A percentile compares a stretch with the other conserved stretches of the same genome.
phyloP scores from a whole-genome alignment of 2,888 invertebrate genomes.

The Trissoscelio sp. region DNA sequence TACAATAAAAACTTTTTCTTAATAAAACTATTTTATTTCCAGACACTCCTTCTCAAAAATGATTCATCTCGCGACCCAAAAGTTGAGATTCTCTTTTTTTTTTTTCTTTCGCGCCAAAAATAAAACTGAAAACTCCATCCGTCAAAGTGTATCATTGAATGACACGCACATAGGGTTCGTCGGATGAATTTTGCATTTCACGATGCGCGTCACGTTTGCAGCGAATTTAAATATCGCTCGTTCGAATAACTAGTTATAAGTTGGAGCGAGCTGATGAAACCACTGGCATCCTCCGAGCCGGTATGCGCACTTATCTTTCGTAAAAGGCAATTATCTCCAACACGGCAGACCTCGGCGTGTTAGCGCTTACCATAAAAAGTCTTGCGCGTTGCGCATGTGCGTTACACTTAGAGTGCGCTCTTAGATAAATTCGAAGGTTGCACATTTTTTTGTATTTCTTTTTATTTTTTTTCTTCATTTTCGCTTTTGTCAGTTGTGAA shows the following conservation, averaged over 20 bases:
- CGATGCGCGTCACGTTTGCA: slow-evolving; percentile 43
- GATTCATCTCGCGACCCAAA: background rate
- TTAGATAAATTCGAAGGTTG: slow-evolving; percentile 47
- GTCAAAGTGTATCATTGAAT: slow-evolving; percentile 21
- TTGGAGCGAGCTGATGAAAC: slow-evolving; percentile 34
- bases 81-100: slow-evolving; percentile 1
- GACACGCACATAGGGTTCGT: slow-evolving; percentile 16
- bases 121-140: slow-evolving; percentile 4
- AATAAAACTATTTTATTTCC: background rate
- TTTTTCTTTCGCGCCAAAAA: background rate
- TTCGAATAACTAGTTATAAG: slow-evolving; percentile 41
- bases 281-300: slow-evolving; percentile 22
- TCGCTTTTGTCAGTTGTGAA: too few species aligned
- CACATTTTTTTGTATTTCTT: too few species aligned
- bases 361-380: slow-evolving; percentile 73
- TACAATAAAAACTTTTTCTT: too few species aligned
- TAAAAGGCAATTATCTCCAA: slow-evolving; percentile 73
- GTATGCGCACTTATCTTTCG: slow-evolving; percentile 63
- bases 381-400: slow-evolving; percentile 33
- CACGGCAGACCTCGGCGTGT: slow-evolving; percentile 71
- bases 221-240: slow-evolving; percentile 48
- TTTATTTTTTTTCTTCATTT: too few species aligned
- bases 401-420: slow-evolving; percentile 22
- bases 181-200: slow-evolving; percentile 31
- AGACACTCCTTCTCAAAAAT: background rate